A percentile compares a stretch with the other conserved stretches of the same genome.
These are phyloP conservation scores for Axinella damicornis DNA, from an alignment of 37 sponge, comb jelly and placozoan species.

Conservation along the genomic window DNA sequence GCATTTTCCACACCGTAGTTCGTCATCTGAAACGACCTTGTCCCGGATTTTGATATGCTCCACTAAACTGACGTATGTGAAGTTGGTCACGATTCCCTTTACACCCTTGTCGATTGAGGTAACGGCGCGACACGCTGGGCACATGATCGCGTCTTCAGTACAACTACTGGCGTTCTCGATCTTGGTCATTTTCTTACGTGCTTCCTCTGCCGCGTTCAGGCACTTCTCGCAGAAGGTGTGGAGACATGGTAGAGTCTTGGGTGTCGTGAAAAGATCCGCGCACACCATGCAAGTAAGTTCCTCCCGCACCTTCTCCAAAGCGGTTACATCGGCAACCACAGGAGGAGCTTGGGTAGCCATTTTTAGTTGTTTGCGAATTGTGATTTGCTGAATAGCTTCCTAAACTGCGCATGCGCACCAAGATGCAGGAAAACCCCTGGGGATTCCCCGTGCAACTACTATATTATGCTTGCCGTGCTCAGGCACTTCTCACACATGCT, in stretches of 20 bases:
- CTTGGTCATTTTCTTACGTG: constrained; percentile 3
- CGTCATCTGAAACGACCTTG: neutral
- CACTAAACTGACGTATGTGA: constrained; percentile 45
- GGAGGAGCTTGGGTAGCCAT: constrained; percentile 7
- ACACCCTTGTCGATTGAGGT: constrained; percentile 4
- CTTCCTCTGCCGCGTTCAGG: constrained; percentile 5
- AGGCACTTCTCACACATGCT: constrained; percentile 60
- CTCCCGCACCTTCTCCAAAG: constrained; percentile 28
- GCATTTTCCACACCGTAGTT: constrained; percentile 45
- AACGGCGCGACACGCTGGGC: constrained; percentile 38
- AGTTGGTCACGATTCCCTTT: constrained; percentile 49
- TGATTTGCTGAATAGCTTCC: no score
- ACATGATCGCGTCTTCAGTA: constrained; percentile 14
- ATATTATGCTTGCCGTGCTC: no score
- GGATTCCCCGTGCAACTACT: no score
- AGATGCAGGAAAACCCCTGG: no score
- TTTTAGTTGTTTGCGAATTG: neutral
- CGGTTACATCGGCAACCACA: neutral
- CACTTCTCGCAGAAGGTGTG: constrained; percentile 69
- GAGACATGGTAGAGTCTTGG: constrained; percentile 72
- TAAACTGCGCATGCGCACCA: no score
- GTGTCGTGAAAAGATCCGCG: constrained; percentile 35
- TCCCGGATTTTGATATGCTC: constrained; percentile 50
- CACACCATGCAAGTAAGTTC: constrained; percentile 59
- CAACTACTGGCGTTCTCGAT: neutral